phyloP scores from a whole-genome alignment of 2,113 vertebrate genomes.

The Istiophorus platypterus region DNA sequence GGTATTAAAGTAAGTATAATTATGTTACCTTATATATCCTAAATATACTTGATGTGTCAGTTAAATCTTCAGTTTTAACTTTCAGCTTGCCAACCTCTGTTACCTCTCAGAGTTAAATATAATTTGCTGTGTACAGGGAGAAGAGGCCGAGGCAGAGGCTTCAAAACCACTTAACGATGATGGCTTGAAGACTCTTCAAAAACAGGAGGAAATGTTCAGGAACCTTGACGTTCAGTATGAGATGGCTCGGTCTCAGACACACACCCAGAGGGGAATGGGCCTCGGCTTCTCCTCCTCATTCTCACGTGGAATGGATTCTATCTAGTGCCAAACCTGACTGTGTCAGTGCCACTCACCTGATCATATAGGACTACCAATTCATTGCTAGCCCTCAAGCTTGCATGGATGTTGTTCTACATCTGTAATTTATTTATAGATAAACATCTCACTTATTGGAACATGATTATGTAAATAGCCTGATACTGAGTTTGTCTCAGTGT shows the following conservation, averaged over 20 bases:
- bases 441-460: slow-evolving; percentile 72
- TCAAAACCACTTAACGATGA: slow-evolving; percentile 91
- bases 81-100: background rate
- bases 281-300: slow-evolving; percentile 97
- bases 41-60: background rate
- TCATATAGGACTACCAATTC: slow-evolving; percentile 88
- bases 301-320: slow-evolving; percentile 95
- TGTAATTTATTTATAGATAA: slow-evolving; percentile 94
- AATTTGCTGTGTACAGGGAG: slow-evolving; percentile 79
- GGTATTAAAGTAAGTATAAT: slow-evolving; percentile 92
- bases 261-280: slow-evolving; percentile 99
- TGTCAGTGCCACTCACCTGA: slow-evolving; percentile 65
- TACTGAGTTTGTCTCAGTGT: slow-evolving; percentile 90
- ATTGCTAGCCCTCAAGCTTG: slow-evolving; percentile 92
- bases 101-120: background rate
- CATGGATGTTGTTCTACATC: slow-evolving; percentile 95
- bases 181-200: slow-evolving; percentile 94
- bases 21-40: background rate
- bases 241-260: slow-evolving; percentile 98
- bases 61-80: background rate
- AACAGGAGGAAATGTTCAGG: slow-evolving; percentile 98
- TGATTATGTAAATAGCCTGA: slow-evolving; percentile 93
- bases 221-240: slow-evolving; percentile 98
- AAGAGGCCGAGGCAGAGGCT: slow-evolving; percentile 89
- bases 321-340: slow-evolving; percentile 82